phyloP scores from a whole-genome alignment of 2,888 invertebrate genomes.

The Incurvaria masculella region DNA sequence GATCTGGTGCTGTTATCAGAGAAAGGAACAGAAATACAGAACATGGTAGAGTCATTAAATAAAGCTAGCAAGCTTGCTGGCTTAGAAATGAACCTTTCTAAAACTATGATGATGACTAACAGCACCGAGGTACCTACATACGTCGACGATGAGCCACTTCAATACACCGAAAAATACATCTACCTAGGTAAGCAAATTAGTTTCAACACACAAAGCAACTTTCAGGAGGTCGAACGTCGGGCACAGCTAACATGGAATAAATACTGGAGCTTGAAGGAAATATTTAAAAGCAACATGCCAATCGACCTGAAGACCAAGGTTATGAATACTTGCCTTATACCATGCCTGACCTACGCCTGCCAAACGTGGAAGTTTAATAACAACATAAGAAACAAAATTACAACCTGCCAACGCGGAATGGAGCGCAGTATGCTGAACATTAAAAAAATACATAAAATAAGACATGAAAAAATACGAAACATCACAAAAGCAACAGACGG shows the following conservation, averaged over 20 bases:
- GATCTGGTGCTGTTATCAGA: slow-evolving; percentile 4
- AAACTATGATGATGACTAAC: slow-evolving; percentile 14
- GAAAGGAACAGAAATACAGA: slow-evolving; percentile 7
- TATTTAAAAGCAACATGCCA: slow-evolving; percentile 2
- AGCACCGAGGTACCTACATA: slow-evolving; percentile 8
- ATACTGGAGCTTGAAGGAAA: background rate
- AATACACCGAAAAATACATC: slow-evolving; percentile 8
- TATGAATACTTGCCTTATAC: slow-evolving; percentile 1
- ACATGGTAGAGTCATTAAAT: slow-evolving; percentile 10
- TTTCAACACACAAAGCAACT: slow-evolving; percentile 7
- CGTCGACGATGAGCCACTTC: slow-evolving; percentile 8
- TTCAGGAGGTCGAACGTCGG: too few relatives aligned
- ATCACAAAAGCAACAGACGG: too few relatives aligned
- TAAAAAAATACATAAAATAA: background rate
- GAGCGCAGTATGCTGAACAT: background rate
- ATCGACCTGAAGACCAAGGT: background rate
- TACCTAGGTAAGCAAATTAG: slow-evolving; percentile 14
- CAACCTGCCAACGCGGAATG: background rate
- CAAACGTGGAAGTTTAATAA: slow-evolving; percentile 5
- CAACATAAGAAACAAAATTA: too few relatives aligned
- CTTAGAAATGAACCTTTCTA: slow-evolving; percentile 12
- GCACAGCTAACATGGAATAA: too few relatives aligned
- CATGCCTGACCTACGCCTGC: slow-evolving; percentile 3
- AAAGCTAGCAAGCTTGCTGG: slow-evolving; percentile 10
- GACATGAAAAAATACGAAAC: too few relatives aligned